A percentile compares a stretch with the other conserved stretches of the same genome.
Evolutionary conservation across 2,113 vertebrate genomes (phyloP).

Genomic region (Falco punctatus): DNA sequence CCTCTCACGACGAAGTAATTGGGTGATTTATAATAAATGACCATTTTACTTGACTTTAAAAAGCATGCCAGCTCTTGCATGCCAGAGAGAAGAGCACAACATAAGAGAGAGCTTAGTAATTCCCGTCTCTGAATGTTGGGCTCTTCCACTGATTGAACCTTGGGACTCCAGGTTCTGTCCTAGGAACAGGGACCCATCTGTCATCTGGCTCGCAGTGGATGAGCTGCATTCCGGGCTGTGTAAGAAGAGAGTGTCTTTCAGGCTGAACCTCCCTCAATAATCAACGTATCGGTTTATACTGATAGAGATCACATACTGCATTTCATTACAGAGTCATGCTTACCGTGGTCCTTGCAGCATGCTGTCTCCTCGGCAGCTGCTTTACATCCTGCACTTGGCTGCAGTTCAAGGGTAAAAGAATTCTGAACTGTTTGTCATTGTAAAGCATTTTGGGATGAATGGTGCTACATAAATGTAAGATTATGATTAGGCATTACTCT

Average conservation of each 20-base stretch:
- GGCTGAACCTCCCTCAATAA: neutral
- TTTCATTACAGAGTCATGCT: neutral
- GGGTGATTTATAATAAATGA: neutral
- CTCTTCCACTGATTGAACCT: neutral
- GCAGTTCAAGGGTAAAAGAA: neutral
- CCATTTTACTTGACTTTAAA: neutral
- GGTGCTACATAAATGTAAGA: neutral
- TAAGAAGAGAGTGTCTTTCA: neutral
- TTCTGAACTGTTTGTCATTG: neutral
- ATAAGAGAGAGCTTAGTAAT: rapidly evolving
- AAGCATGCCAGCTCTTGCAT: neutral
- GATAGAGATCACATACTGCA: neutral
- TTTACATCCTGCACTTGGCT: neutral
- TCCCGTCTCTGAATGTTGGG: neutral
- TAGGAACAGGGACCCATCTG: neutral
- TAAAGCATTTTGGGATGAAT: neutral
- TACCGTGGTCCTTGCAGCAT: neutral
- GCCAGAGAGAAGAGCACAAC: neutral
- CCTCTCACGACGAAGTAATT: neutral
- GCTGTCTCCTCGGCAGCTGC: neutral
- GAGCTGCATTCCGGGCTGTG: neutral
- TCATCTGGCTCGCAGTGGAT: neutral
- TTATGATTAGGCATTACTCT: neutral
- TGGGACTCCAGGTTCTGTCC: neutral
- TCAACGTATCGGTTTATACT: rapidly evolving